Evolutionary conservation across 2,888 invertebrate genomes (phyloP), one percentile per base, ranked within the genome.

Genomic region (Serripes groenlandicus): DNA sequence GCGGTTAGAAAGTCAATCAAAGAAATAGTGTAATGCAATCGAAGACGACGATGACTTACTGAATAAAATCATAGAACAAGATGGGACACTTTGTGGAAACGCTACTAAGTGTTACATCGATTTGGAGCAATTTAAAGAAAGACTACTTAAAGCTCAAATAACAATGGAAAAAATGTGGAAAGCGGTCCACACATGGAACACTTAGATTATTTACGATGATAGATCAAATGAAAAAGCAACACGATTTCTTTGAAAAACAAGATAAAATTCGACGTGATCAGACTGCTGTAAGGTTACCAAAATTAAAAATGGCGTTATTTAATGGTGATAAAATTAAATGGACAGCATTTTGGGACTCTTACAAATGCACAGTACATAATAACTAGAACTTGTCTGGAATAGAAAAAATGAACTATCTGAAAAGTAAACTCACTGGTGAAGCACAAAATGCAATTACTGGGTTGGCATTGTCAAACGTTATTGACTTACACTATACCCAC

Each of bases 401-500:
- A 1, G 64, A 75, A 11, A 75, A 66, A 56, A 66, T 75, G n/a
- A 68, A 52, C 26, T 75, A 68, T 28, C 56, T 81, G 28, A 58
- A 15, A 23, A 74, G 81, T 37, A 81, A 77, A 70, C n/a, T 81
- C 23, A 35, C 28, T 9, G 81, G 74, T 28, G 74, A 74, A 42
- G 81, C 77, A 21, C 62, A 42, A 49, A 26, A 35, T 37, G 58
- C 62, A 15, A 73, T 81, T 18, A 49, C 81, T 32, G 81, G 77
- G 15, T 42, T 81, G 69, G 30, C 62, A 18, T n/a, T 81, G 30
- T 73, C 76, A 42, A 81, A 81, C 34, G 81, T 68, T 30, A 81
- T 77, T 37, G 77, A 81, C 56, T n/a, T n/a, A n/a, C n/a, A n/a
- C n/a, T n/a, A n/a, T n/a, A n/a, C n/a, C n/a, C n/a, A n/a, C n/a